Base-by-base conservation (phyloP, 2,888 invertebrate species). In the Rotaria sp. region DNA sequence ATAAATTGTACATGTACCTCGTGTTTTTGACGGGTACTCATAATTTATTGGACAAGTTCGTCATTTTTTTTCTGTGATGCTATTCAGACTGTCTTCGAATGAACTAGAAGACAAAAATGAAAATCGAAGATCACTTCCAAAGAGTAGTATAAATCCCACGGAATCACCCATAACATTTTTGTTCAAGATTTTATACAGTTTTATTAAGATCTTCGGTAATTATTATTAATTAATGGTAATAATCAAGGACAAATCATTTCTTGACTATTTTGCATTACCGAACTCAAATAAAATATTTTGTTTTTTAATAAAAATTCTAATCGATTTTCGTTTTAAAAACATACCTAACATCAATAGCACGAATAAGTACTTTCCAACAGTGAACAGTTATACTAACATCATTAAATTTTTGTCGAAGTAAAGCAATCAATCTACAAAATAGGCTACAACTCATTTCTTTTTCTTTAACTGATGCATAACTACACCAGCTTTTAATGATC, bases 381-480 rank as follows among this genome's bases (percentile, higher is more conserved):
- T 96, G 93, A 0, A 99, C 98, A 0, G 97, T 96, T 88, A 98
- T 97, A 89, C 96, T 94, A 0, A 97, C 96, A 91, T 99, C 99
- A 7, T 96, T 94, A 88, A 97, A 92, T 87, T 95, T 94, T 88
- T 93, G 93, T 87, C 99, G 93, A 85, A 99, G 90, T 84, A 99
- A 92, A 88, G 95, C 95, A 0, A 98, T 97, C 88, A 99, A 92
- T 91, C 98, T 98, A 90, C 99, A 99, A 92, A 99, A 99, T 88
- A 99, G 92, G 88, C 93, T 93, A 0, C 98, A 97, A 0, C 98
- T 97, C 98, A 99, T 98, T 92, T 99, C 99, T 90, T 99, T 99
- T 91, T 99, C 99, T 90, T 97, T 97, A 87, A 97, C 93, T 86
- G 97, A 97, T 0, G 99, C 98, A 0, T 96, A 96, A 89, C 88